A percentile compares a stretch with the other conserved stretches of the same genome.
These are phyloP conservation scores for Ciconia nigra DNA, from an alignment of 2,797 vertebrate species.

Conservation along the genomic window DNA sequence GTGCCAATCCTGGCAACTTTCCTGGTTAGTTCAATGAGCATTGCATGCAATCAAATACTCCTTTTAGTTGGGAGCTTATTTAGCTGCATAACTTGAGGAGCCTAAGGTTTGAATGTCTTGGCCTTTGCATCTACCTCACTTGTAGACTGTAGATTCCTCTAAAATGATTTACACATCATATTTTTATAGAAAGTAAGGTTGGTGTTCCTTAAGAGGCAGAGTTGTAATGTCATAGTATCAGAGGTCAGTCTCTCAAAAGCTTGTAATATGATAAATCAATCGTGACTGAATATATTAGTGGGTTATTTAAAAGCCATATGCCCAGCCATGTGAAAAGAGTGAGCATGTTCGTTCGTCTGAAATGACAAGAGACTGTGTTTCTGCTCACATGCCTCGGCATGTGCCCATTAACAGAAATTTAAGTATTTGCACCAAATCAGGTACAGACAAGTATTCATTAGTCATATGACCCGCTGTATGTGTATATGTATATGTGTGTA, in stretches of 20 bases:
- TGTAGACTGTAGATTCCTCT: not conserved
- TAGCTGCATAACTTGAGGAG: not conserved
- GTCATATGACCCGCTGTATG: not conserved
- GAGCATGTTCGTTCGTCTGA: not conserved
- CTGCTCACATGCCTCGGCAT: not conserved
- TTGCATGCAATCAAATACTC: not conserved
- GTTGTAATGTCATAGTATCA: not conserved
- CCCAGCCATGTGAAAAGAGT: not conserved
- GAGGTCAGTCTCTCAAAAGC: not conserved
- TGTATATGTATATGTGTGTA: not conserved
- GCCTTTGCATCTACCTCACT: not conserved
- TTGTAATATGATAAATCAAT: not conserved
- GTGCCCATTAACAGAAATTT: not conserved
- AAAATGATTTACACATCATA: not conserved
- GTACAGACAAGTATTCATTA: not conserved
- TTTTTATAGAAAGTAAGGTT: not conserved
- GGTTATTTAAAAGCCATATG: not conserved
- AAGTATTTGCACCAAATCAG: not conserved
- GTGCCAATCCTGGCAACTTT: conserved; percentile 19
- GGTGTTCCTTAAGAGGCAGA: not conserved
- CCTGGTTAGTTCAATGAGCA: not conserved
- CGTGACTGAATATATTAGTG: not conserved
- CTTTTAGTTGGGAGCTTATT: not conserved
- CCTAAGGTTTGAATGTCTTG: not conserved
- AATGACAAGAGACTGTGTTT: not conserved